phyloP scores from a whole-genome alignment of 2,797 vertebrate genomes.

The Argya squamiceps region DNA sequence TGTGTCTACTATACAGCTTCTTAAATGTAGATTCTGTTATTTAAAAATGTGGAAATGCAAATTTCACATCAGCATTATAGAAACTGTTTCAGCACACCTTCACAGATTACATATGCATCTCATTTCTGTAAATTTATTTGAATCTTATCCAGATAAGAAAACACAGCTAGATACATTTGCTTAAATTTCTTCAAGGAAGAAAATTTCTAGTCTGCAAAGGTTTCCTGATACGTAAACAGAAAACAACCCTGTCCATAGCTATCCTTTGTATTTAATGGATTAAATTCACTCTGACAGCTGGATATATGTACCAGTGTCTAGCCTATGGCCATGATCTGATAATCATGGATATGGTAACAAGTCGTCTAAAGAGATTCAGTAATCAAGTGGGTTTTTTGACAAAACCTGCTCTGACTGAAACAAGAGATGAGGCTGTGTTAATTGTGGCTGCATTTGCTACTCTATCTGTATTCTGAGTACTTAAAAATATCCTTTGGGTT shows the following conservation, averaged over 20 bases:
- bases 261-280: slow-evolving; percentile 54
- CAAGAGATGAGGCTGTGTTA: slow-evolving; percentile 11
- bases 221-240: slow-evolving; percentile 47
- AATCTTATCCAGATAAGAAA: background rate
- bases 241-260: slow-evolving; percentile 47
- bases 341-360: slow-evolving; percentile 64
- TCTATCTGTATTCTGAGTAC: background rate
- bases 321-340: slow-evolving; percentile 67
- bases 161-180: background rate
- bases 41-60: background rate
- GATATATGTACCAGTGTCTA: slow-evolving; percentile 65
- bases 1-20: background rate
- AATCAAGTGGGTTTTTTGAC: slow-evolving; percentile 50
- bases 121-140: background rate
- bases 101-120: background rate
- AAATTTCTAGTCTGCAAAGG: background rate
- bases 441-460: background rate
- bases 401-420: slow-evolving; percentile 59
- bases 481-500: background rate
- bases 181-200: background rate
- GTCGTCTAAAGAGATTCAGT: slow-evolving; percentile 68
- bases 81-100: background rate
- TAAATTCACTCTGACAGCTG: slow-evolving; percentile 72
- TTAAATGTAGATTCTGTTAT: background rate
- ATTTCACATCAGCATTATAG: background rate